These are phyloP conservation scores for Diploscapter pachys DNA, from an alignment of 1,140 invertebrate genomes.

Conservation along the genomic window DNA sequence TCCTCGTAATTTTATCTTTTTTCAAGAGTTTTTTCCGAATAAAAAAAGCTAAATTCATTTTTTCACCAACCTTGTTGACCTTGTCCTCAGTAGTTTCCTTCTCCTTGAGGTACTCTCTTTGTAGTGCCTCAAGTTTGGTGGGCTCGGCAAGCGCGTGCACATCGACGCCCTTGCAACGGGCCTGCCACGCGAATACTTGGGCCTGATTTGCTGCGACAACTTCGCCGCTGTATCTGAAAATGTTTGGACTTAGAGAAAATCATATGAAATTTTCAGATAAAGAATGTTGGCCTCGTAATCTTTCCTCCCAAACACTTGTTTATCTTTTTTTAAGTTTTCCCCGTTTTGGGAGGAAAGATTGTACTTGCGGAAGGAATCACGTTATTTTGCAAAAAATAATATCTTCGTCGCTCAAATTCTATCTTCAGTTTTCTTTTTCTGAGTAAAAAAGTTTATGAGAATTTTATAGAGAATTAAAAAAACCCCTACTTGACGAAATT, in stretches of 20 bases:
- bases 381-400: too few species aligned
- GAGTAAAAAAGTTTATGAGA: too few species aligned
- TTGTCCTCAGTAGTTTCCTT: slow-evolving; percentile 83
- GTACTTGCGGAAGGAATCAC: too few species aligned
- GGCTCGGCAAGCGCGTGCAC: slow-evolving; percentile 94
- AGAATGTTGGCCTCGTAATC: too few species aligned
- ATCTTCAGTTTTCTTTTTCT: too few species aligned
- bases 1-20: slow-evolving; percentile 57
- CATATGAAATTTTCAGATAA: too few species aligned
- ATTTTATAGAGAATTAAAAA: neutral
- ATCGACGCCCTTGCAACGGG: slow-evolving; percentile 75
- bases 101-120: slow-evolving; percentile 83
- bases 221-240: slow-evolving; percentile 86
- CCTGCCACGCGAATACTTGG: slow-evolving; percentile 98
- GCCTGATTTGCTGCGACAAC: slow-evolving; percentile 82
- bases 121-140: slow-evolving; percentile 86
- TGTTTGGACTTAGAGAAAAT: too few species aligned
- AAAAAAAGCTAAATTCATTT: slow-evolving; percentile 42
- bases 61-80: slow-evolving; percentile 69
- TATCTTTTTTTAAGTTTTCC: slow-evolving; percentile 56
- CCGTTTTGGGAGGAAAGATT: too few species aligned
- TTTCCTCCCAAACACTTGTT: too few species aligned
- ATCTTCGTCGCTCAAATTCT: too few species aligned
- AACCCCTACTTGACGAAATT: slow-evolving; percentile 81
- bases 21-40: slow-evolving; percentile 62